phyloP scores from a whole-genome alignment of 1,140 invertebrate species.

The Phthorimaea operculella region DNA sequence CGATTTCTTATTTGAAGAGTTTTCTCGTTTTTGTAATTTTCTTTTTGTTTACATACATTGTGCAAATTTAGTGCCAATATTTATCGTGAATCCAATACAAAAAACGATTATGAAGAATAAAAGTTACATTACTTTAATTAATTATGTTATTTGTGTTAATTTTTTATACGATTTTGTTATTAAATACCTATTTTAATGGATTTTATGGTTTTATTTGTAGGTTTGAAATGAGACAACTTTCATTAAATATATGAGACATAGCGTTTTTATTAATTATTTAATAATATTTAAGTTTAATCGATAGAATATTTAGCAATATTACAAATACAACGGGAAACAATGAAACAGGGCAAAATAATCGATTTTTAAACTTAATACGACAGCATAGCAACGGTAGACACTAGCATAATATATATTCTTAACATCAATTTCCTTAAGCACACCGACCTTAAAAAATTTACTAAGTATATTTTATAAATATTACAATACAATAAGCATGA shows the following conservation, averaged over 20 bases:
- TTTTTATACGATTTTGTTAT: constrained; percentile 13
- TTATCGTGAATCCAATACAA: not conserved
- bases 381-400: constrained; percentile 31
- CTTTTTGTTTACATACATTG: constrained; percentile 13
- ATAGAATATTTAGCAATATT: constrained; percentile 65
- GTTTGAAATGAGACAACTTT: too few species aligned
- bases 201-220: not conserved
- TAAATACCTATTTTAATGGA: constrained; percentile 1
- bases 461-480: constrained; percentile 37
- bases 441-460: constrained; percentile 52
- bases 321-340: constrained; percentile 65
- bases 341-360: constrained; percentile 54
- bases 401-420: constrained; percentile 32
- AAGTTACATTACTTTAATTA: not conserved
- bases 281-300: constrained; percentile 57
- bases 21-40: constrained; percentile 29
- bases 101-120: constrained; percentile 1
- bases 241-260: constrained; percentile 56
- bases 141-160: not conserved
- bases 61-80: constrained; percentile 28
- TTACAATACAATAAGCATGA: constrained; percentile 12
- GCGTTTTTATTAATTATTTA: constrained; percentile 65
- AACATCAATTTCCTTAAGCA: constrained; percentile 49
- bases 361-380: constrained; percentile 52
- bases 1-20: constrained; percentile 61